Percentiles rank a stretch among this genome's conserved stretches.
Conservation (phyloP, 2,113 vertebrate genomes). For the Sylvilagus bachmani region DNA sequence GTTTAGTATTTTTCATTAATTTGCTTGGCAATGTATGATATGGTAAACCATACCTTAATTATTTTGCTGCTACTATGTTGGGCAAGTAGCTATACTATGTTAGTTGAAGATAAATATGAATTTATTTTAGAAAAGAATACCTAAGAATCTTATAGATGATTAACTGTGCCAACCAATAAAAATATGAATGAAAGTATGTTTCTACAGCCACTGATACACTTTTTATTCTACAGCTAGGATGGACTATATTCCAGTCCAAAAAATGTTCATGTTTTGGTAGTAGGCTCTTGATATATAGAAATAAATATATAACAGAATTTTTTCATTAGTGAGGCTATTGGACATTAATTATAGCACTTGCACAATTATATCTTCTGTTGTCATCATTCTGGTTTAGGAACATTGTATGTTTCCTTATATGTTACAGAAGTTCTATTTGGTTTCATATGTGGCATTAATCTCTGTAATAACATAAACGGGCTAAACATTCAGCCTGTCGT, state of each 20-base stretch:
- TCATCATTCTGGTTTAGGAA: conserved; percentile 75
- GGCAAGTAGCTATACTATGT: background rate
- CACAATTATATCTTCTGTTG: conserved; percentile 78
- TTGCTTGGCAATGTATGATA: background rate
- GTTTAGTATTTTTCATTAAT: background rate
- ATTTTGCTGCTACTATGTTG: background rate
- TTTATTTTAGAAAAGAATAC: background rate
- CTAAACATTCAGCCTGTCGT: conserved; percentile 16
- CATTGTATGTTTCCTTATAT: conserved; percentile 33
- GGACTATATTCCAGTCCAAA: conserved; percentile 65
- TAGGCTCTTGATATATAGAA: conserved; percentile 74
- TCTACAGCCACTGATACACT: conserved; percentile 79
- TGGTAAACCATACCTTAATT: background rate
- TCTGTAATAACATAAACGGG: conserved; percentile 37
- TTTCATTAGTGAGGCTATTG: conserved; percentile 87
- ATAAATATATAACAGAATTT: conserved; percentile 77
- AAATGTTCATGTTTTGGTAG: conserved; percentile 72
- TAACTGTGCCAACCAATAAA: background rate
- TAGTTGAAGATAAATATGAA: background rate
- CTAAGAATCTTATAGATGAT: background rate
- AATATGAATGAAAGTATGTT: conserved; percentile 66
- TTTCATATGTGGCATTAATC: conserved; percentile 81
- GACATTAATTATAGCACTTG: conserved; percentile 83
- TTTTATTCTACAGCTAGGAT: conserved; percentile 76
- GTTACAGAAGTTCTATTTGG: conserved; percentile 63